Evolutionary conservation across 2,888 invertebrate genomes (phyloP).

Genomic region (Drosophila nr. perissopoda): DNA sequence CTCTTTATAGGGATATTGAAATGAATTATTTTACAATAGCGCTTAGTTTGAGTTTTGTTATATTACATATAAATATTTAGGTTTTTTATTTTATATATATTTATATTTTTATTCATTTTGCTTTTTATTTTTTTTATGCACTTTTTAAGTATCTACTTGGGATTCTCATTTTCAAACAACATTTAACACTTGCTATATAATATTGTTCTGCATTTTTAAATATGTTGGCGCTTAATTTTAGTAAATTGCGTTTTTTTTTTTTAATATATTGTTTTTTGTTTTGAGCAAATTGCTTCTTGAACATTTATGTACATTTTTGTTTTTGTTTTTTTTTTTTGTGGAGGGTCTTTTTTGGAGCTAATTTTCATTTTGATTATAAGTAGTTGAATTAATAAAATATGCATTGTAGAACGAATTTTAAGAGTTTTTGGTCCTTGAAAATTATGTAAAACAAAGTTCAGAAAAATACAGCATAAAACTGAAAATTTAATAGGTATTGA

Average conservation of each 20-base stretch:
- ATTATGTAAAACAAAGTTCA: slow-evolving; percentile 54
- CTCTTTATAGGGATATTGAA: slow-evolving; percentile 18
- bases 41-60: slow-evolving; percentile 36
- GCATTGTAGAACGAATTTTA: slow-evolving; percentile 33
- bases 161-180: slow-evolving; percentile 58
- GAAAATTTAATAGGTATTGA: neutral
- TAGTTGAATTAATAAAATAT: slow-evolving; percentile 46
- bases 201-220: slow-evolving; percentile 33
- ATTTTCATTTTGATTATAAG: slow-evolving; percentile 23
- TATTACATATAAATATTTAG: slow-evolving; percentile 45
- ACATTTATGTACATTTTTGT: slow-evolving; percentile 61
- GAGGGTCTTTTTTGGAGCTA: slow-evolving; percentile 60
- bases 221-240: slow-evolving; percentile 14
- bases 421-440: slow-evolving; percentile 72
- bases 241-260: slow-evolving; percentile 1
- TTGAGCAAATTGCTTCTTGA: slow-evolving; percentile 64
- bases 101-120: slow-evolving; percentile 18
- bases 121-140: slow-evolving; percentile 15
- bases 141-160: slow-evolving; percentile 32
- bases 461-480: neutral
- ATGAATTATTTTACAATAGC: slow-evolving; percentile 80
- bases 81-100: slow-evolving; percentile 8
- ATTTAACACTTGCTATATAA: slow-evolving; percentile 70
- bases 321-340: slow-evolving; percentile 48
- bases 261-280: slow-evolving; percentile 23